Base-by-base conservation (phyloP, 2,888 invertebrate species). In the Stratiomys singularior region DNA sequence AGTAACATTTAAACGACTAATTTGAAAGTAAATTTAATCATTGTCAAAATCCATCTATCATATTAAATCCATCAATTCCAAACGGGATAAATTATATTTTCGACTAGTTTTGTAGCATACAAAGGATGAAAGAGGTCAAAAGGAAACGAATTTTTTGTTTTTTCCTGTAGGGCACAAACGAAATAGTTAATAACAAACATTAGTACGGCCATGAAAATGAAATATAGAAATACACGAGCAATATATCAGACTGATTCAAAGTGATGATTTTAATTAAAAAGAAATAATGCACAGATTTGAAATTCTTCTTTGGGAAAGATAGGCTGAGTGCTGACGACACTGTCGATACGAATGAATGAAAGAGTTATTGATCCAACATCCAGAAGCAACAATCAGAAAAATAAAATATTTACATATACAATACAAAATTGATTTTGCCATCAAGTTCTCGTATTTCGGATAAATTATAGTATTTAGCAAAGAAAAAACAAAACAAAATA, bases 231-330 rank as follows among this genome's bases (percentile, higher is more conserved):
- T 25, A 64, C 30, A 64, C 66, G 37, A 66, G 66, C 30, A 66
- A 66, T 66, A 66, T 37, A 66, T 66, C 27, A 37, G 37, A 66
- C 66, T 66, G 66, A 66, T 5, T 66, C 37, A 52, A 52, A 52
- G 7, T 52, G 52, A 44, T 44, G 44, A 52, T n/a, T 13, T 37
- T 52, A 52, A 18, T 18, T 9, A 52, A 52, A 18, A 52, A 52
- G 15, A 4, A 52, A 52, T 9, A 37, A 37, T 37, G 9, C 9
- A 37, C 37, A 37, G 37, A 9, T 37, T 3, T 37, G 9, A 37
- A 18, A 18, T 18, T 52, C 15, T 52, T 52, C 7, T 52, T 52
- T 52, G 44, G 44, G 13, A 13, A 44, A 44, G 9, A 44, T 44
- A 9, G 44, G 64, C 5, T 4, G 23, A 15, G 23, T 23, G 4